These are phyloP conservation scores for Brachyopa scutellaris DNA, from an alignment of 2,888 invertebrate species.

Conservation along the genomic window DNA sequence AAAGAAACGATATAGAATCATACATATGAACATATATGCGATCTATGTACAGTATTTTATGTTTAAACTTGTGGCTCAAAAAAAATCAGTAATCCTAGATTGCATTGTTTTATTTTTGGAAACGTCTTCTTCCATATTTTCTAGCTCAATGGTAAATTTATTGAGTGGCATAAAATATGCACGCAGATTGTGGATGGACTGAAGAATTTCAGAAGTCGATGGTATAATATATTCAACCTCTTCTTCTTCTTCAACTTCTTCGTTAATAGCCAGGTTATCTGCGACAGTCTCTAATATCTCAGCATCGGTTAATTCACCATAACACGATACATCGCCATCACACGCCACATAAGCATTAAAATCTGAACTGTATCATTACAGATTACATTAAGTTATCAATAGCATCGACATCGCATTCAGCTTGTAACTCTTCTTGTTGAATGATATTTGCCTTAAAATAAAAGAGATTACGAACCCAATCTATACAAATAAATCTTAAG, in stretches of 20 bases:
- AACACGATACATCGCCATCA: constrained; percentile 49
- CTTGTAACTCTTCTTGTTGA: constrained; percentile 3
- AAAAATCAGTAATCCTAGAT: constrained; percentile 23
- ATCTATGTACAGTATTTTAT: too few species aligned
- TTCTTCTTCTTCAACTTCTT: constrained; percentile 8
- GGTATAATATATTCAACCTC: too few species aligned
- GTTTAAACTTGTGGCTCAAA: background rate
- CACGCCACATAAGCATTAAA: constrained; percentile 24
- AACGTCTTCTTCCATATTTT: constrained; percentile 40
- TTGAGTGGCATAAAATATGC: constrained; percentile 15
- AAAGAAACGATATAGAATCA: too few species aligned
- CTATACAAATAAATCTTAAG: constrained; percentile 7
- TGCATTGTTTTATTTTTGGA: constrained; percentile 28
- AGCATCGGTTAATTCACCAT: constrained; percentile 51
- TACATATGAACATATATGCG: too few species aligned
- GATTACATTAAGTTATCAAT: constrained; percentile 27
- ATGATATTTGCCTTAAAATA: constrained; percentile 19
- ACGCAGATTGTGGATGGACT: constrained; percentile 26
- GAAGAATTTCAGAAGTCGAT: constrained; percentile 15
- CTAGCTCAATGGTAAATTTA: constrained; percentile 20
- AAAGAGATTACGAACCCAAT: constrained; percentile 10
- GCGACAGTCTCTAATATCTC: constrained; percentile 31
- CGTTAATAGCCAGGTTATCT: background rate
- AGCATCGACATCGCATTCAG: constrained; percentile 29
- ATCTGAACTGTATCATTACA: constrained; percentile 12